Evolutionary conservation across 2,797 vertebrate species (phyloP).

Genomic region (Nothura maculosa): DNA sequence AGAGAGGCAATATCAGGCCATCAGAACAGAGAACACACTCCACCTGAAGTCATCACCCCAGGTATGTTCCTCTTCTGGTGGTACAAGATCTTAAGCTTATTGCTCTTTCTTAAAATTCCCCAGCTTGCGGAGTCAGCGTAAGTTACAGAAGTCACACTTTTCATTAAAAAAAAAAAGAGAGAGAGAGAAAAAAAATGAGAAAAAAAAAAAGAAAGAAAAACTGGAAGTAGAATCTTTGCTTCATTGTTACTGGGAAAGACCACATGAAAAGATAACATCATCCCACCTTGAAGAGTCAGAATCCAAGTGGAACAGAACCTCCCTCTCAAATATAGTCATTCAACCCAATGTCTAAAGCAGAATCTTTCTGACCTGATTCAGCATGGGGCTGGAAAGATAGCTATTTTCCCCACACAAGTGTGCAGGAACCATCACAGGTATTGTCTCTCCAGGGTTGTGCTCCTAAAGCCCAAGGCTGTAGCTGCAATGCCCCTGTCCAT

Average conservation of each 20-base stretch:
- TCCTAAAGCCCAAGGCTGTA: not conserved
- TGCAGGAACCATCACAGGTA: rapidly evolving
- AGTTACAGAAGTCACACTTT: not conserved
- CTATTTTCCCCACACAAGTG: not conserved
- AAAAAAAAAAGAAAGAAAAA: too few relatives aligned
- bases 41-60: not conserved
- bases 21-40: not conserved
- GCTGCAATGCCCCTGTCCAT: not conserved
- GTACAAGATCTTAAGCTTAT: not conserved
- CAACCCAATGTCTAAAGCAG: not conserved
- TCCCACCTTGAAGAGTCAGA: not conserved
- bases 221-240: not conserved
- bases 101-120: not conserved
- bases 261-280: rapidly evolving
- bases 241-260: not conserved
- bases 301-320: not conserved
- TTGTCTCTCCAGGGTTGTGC: too few relatives aligned
- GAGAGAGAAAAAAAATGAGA: too few relatives aligned
- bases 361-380: not conserved
- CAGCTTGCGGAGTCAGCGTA: not conserved
- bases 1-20: not conserved
- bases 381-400: not conserved
- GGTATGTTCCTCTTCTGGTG: not conserved
- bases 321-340: not conserved
- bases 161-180: not conserved